These are phyloP conservation scores for Acromyrmex echinatior DNA, from an alignment of 1,140 invertebrate genomes.

Conservation along the genomic window DNA sequence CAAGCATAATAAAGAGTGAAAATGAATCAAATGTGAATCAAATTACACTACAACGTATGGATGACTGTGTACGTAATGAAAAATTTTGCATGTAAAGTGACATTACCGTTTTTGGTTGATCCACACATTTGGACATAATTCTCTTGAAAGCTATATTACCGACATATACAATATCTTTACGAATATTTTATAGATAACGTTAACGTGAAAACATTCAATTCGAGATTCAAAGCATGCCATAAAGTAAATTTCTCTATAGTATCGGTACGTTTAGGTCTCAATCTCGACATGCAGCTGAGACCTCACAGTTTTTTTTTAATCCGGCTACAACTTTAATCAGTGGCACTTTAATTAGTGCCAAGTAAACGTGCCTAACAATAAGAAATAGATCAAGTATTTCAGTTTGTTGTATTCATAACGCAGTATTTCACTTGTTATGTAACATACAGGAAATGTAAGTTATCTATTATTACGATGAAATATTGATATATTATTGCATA, in stretches of 20 bases:
- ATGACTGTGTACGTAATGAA: not conserved
- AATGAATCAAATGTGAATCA: not conserved
- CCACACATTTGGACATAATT: not conserved
- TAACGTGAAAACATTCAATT: not conserved
- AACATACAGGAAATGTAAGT: conserved; percentile 74
- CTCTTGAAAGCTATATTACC: not conserved
- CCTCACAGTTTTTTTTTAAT: conserved; percentile 6
- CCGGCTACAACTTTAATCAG: not conserved
- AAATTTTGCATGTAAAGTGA: not conserved
- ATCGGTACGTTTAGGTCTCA: not conserved
- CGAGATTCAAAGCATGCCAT: not conserved
- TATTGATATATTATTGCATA: conserved; percentile 61
- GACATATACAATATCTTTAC: not conserved
- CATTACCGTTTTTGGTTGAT: not conserved
- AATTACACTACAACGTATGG: not conserved
- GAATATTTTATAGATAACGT: not conserved
- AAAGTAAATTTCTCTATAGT: not conserved
- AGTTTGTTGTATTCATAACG: conserved; percentile 79
- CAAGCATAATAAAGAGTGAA: not conserved
- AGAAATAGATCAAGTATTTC: conserved; percentile 58
- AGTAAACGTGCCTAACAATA: conserved; percentile 16
- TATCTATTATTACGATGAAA: conserved; percentile 69
- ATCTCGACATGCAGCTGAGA: not conserved
- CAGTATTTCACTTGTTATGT: conserved; percentile 79
- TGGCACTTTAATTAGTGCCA: not conserved